Conservation (phyloP, 2,888 invertebrate genomes). For the Chaetogeoica ovagalla region DNA sequence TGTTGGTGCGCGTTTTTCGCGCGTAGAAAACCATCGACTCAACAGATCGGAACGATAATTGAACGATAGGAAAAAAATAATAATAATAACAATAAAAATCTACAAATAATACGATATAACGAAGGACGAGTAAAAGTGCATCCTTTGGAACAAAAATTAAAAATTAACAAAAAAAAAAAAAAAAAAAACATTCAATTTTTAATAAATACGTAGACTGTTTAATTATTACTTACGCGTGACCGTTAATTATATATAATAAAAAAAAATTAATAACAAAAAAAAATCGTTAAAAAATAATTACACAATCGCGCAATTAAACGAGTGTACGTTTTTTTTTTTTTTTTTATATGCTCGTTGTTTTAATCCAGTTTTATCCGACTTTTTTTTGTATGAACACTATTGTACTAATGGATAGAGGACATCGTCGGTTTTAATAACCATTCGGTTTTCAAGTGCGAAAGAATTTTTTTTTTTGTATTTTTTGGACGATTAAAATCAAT, state of each 20-base stretch:
- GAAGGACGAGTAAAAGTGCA: constrained; percentile 49
- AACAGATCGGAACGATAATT: constrained; percentile 44
- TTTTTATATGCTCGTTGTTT: background rate
- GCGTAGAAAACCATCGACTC: constrained; percentile 12
- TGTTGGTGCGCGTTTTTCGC: background rate
- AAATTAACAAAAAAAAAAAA: no score
- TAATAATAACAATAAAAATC: no score
- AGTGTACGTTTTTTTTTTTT: no score
- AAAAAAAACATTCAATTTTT: constrained; percentile 2
- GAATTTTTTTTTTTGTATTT: no score
- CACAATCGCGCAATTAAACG: constrained; percentile 13
- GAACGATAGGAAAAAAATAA: background rate
- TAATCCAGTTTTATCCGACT: background rate
- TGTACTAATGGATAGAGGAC: no score
- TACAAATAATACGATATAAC: background rate
- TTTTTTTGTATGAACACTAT: background rate
- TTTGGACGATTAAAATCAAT: no score
- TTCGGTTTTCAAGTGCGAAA: no score
- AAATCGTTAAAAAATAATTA: constrained; percentile 23
- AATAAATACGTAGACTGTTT: constrained; percentile 14
- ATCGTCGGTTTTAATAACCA: no score
- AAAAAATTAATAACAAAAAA: constrained; percentile 6
- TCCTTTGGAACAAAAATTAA: constrained; percentile 35
- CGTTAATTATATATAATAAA: background rate
- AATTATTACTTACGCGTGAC: constrained; percentile 33